Evolutionary conservation across 2,888 invertebrate genomes (phyloP), one percentile per base, ranked within the genome.

Genomic region (Sinohyriopsis cumingii): DNA sequence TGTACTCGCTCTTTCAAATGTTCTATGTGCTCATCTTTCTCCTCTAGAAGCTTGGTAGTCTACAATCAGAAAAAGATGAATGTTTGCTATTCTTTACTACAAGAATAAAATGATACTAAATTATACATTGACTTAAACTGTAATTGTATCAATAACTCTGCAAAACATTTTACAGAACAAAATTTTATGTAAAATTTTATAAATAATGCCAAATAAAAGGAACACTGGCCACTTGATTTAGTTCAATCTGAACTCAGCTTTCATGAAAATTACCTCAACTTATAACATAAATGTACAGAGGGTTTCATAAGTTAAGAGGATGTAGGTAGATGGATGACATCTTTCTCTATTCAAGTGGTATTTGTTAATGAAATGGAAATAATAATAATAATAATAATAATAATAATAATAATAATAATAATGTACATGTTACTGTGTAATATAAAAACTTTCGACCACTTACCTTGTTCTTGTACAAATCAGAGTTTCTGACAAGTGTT

Each of bases 1-100:
- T 89, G 93, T 84, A 92, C 90, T 89, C 93, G 88, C 90, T 93
- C 93, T 87, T 93, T 88, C 88, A 95, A 91, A 88, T 95, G 94
- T 0, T 93, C 92, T 45, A 94, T 93, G 81, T 94, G 94, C 82
- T 86, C 86, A 69, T 83, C 82, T 67, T 88, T 87, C 76, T 88
- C 88, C 62, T 84, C 80, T 45, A 86, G 64, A 25, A 80, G 72
- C 65, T 83, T 83, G 64, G 72, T 79, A 7, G 79, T 80, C 87
- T 87, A 73, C 5, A 76, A 67, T 63, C 24, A 57, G n/a, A 67
- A 25, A 53, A 1, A 65, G 24, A n/a, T 12, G 45, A 45, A 45
- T 45, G 15, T 3, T 19, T 18, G 54, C n/a, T 22, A 24, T 22
- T 22, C 33, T 24, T 12, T 18, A 20, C 20, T 28, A 19, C 9